phyloP scores from a whole-genome alignment of 2,797 vertebrate species.

The Chloroceryle amazona region DNA sequence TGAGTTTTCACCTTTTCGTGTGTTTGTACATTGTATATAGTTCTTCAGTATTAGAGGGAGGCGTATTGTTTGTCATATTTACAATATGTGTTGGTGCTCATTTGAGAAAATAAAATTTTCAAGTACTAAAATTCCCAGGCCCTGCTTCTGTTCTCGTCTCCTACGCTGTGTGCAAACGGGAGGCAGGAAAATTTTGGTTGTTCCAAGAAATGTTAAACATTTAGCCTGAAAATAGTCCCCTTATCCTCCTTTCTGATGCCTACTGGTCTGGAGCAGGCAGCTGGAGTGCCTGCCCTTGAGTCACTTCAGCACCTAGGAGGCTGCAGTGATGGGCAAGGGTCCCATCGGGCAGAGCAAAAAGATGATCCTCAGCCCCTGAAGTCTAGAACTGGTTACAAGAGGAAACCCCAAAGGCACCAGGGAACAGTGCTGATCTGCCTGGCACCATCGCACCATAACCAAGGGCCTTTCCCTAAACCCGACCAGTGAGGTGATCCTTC shows the following conservation, averaged over 20 bases:
- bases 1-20: slow-evolving; percentile 74
- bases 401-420: not conserved
- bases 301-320: rapidly evolving
- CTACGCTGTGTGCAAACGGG: rapidly evolving
- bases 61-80: slow-evolving; percentile 83
- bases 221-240: not conserved
- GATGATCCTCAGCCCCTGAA: not conserved
- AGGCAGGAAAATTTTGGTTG: not conserved
- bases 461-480: not conserved
- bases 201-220: not conserved
- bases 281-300: rapidly evolving
- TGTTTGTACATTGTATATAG: slow-evolving; percentile 84
- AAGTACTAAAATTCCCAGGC: slow-evolving; percentile 71
- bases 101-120: slow-evolving; percentile 89
- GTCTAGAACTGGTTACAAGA: not conserved
- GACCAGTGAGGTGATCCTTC: not conserved
- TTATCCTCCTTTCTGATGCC: not conserved
- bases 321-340: rapidly evolving
- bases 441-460: rapidly evolving
- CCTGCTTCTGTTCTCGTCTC: rapidly evolving
- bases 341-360: rapidly evolving
- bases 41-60: slow-evolving; percentile 85
- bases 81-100: slow-evolving; percentile 88
- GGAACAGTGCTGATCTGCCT: not conserved
- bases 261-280: not conserved